Base-by-base conservation (phyloP, 1,140 invertebrate species). In the Bombus cullumanus region DNA sequence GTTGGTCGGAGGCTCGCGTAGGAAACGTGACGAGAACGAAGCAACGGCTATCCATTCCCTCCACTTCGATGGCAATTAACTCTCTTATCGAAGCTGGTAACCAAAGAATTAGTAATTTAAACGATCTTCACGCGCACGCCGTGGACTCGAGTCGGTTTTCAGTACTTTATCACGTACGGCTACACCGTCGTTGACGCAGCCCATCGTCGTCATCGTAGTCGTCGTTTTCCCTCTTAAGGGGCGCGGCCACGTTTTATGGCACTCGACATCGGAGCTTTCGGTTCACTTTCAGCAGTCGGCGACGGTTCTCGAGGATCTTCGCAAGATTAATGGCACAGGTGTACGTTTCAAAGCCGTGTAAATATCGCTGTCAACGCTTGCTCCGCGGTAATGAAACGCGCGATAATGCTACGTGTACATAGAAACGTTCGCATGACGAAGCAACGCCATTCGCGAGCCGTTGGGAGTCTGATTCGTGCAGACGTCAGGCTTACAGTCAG, bases 301-400 rank as follows among this genome's bases (percentile, higher is more conserved):
- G 47, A 81, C 79, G 82, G 89, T 87, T 86, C 80, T 84, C 86
- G 80, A 83, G 89, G 83, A 91, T 89, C 31, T 64, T 81, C 75
- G 47, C 43, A 90, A 91, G 92, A 93, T 91, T 92, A 92, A 94
- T 93, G 88, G 87, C 80, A 59, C 76, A 84, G 80, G 75, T 87
- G 77, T 76, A 91, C 83, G 85, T 81, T 85, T 84, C 89, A 90
- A 91, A 92, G 81, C 79, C 83, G n/a, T 75, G 91, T 81, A 93
- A 93, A 94, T 93, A 94, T 93, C 91, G 89, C 88, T 88, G 85
- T 81, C 83, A 85, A 71, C 81, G 88, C 83, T 79, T 76, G 78
- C 41, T 85, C 69, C 75, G 59, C 43, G 37, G 72, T 88, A 90
- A 90, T 90, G 87, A 86, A 84, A 81, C 75, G 68, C 81, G 75